phyloP scores from a whole-genome alignment of 2,113 vertebrate genomes.

The Baryphthengus martii region DNA sequence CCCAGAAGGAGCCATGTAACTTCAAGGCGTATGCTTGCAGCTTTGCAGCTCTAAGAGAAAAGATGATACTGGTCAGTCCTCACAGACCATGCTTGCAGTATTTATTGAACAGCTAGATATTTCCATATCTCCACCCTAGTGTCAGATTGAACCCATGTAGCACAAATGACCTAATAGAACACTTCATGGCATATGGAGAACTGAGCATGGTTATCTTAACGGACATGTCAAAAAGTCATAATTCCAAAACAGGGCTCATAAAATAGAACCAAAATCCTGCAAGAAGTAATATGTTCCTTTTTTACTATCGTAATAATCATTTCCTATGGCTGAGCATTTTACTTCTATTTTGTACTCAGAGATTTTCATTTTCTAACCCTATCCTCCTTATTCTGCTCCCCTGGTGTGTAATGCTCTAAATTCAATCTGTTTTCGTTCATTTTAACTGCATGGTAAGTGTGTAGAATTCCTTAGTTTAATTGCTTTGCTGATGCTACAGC shows the following conservation, averaged over 20 bases:
- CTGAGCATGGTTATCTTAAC: background rate
- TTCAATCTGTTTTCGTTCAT: slow-evolving; percentile 20
- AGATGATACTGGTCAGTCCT: background rate
- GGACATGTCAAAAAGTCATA: background rate
- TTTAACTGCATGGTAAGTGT: background rate
- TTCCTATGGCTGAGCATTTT: background rate
- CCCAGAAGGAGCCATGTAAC: slow-evolving; percentile 5
- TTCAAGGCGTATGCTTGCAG: background rate
- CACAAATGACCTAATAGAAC: background rate
- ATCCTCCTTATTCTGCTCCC: background rate
- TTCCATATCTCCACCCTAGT: background rate
- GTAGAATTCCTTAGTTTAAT: slow-evolving; percentile 23
- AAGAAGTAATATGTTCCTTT: background rate
- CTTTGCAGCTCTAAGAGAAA: background rate
- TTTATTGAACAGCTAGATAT: background rate
- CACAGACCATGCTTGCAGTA: background rate
- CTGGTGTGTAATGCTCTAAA: background rate
- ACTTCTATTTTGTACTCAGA: background rate
- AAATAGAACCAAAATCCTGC: background rate
- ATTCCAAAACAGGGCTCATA: background rate
- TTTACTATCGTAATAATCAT: background rate
- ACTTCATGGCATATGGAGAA: background rate
- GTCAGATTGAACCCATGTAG: background rate
- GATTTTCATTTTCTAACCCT: background rate
- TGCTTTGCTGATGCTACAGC: slow-evolving; percentile 26